Conservation (phyloP, 2,888 invertebrate species). For the Alviniconcha strummeri region DNA sequence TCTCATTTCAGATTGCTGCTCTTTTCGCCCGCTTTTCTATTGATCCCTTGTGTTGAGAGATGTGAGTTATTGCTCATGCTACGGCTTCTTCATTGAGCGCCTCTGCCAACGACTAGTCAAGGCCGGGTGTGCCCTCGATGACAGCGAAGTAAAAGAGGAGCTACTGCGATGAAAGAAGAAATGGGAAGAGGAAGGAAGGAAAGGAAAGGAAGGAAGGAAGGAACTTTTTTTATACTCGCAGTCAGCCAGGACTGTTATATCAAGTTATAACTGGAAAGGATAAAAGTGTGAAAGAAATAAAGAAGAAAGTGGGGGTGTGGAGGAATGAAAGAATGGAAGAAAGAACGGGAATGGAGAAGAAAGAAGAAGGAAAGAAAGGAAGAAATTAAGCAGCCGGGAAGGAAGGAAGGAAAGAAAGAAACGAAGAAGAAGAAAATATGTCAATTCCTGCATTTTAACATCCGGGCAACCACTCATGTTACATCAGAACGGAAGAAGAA, state of each 20-base stretch:
- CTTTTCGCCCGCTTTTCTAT: constrained; percentile 15
- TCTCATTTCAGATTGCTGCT: constrained; percentile 22
- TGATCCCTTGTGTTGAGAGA: constrained; percentile 13
- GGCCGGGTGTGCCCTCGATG: no score
- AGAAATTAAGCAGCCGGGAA: background rate
- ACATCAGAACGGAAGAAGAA: background rate
- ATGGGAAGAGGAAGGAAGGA: no score
- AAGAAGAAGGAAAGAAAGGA: background rate
- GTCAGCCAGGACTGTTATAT: no score
- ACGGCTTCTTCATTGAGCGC: no score
- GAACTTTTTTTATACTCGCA: no score
- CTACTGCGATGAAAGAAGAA: no score
- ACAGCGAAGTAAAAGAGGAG: no score
- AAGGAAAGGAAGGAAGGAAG: no score
- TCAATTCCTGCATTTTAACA: background rate
- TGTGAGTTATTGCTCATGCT: constrained; percentile 18
- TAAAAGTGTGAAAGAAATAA: no score
- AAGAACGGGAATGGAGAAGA: background rate
- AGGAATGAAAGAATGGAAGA: background rate
- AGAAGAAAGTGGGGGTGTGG: background rate
- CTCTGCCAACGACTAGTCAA: no score
- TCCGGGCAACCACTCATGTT: background rate
- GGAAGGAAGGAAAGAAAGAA: background rate
- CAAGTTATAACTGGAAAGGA: no score
- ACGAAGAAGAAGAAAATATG: background rate